phyloP scores from a whole-genome alignment of 2,797 vertebrate species.

The Melanogrammus aeglefinus region DNA sequence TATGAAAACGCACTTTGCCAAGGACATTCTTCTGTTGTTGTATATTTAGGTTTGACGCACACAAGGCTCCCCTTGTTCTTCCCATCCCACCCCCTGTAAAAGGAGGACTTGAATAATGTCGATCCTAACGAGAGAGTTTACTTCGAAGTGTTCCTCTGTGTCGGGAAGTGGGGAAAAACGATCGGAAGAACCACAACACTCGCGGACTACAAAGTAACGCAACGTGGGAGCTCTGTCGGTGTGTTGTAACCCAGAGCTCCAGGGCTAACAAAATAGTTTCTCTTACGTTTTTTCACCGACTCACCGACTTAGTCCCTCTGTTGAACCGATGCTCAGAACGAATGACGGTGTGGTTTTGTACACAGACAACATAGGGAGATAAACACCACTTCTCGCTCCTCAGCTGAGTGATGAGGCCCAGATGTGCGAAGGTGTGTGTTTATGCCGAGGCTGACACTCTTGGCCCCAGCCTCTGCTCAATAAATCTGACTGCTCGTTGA shows the following conservation, averaged over 20 bases:
- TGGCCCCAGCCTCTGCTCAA: neutral
- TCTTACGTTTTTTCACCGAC: neutral
- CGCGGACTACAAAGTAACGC: conserved; percentile 12
- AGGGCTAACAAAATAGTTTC: neutral
- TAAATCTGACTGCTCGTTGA: neutral
- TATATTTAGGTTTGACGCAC: neutral
- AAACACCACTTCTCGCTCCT: conserved; percentile 23
- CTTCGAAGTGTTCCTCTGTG: conserved; percentile 12
- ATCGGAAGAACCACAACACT: neutral
- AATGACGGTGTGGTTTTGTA: neutral
- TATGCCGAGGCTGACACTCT: neutral
- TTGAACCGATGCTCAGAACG: neutral
- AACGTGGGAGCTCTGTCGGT: conserved; percentile 9
- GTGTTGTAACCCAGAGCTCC: conserved; percentile 15
- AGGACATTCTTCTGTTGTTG: neutral
- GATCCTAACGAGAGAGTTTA: conserved; percentile 9
- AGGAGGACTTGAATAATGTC: neutral
- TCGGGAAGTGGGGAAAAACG: no score
- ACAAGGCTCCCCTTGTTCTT: neutral
- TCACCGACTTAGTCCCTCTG: no score
- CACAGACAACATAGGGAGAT: conserved; percentile 13
- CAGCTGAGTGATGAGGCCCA: conserved; percentile 28
- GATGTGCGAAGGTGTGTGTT: conserved; percentile 35
- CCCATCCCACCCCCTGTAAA: neutral
- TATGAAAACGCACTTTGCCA: neutral